Percentiles rank a stretch among this genome's conserved stretches.
Conservation (phyloP, 2,113 vertebrate species). For the Ovis canadensis region DNA sequence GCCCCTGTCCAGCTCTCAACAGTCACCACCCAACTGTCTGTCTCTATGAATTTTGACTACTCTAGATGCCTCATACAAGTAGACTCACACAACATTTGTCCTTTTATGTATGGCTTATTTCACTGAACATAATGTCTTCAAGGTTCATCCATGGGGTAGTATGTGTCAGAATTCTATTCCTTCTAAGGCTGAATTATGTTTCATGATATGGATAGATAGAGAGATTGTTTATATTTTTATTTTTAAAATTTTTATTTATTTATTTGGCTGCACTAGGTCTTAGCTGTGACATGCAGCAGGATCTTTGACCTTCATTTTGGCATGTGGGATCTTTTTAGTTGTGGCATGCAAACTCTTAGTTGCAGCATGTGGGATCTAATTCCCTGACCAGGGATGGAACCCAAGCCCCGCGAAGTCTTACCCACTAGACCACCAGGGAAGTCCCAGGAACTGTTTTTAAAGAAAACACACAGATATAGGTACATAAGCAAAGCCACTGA, state of each 20-base stretch:
- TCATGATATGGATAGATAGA: background rate
- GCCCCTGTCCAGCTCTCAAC: background rate
- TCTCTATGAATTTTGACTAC: background rate
- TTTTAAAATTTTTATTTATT: background rate
- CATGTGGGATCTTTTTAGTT: background rate
- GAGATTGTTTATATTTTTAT: background rate
- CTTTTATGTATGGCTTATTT: background rate
- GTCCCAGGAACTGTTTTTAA: background rate
- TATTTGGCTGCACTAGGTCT: background rate
- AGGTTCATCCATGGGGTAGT: background rate
- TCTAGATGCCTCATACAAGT: background rate
- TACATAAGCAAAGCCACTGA: background rate
- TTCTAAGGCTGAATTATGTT: background rate
- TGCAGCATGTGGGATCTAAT: background rate
- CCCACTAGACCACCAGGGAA: background rate
- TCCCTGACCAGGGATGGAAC: background rate
- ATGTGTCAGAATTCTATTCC: background rate
- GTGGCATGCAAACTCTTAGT: background rate
- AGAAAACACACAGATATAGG: background rate
- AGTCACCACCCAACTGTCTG: background rate
- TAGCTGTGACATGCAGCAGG: background rate
- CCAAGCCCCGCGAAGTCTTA: rapidly evolving
- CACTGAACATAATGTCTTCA: background rate
- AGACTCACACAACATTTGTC: background rate
- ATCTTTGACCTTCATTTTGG: background rate